phyloP scores from a whole-genome alignment of 2,888 invertebrate genomes.

The Rotaria macrura region DNA sequence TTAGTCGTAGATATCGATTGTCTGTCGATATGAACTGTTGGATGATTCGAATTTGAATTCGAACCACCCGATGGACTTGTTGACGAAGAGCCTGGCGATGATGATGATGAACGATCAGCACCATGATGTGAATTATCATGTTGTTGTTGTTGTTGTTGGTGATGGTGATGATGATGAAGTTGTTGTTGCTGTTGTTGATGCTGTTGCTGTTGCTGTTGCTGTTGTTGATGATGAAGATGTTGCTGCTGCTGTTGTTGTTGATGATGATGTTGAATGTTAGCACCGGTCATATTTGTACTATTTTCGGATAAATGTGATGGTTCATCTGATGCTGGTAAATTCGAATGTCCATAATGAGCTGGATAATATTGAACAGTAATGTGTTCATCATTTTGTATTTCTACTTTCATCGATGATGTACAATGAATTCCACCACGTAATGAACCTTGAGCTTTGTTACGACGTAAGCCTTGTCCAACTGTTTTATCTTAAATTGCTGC shows the following conservation, averaged over 20 bases:
- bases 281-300: background rate
- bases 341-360: slow-evolving; percentile 5
- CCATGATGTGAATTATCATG: background rate
- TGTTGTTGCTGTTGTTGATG: background rate
- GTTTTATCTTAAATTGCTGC: background rate
- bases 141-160: background rate
- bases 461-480: slow-evolving; percentile 12
- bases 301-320: background rate
- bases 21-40: background rate
- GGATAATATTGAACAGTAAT: slow-evolving; percentile 21
- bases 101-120: background rate
- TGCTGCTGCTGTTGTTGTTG: background rate
- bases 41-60: background rate
- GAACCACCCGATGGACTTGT: background rate
- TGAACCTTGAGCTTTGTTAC: slow-evolving; percentile 6
- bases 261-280: background rate
- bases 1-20: background rate
- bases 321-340: slow-evolving; percentile 1
- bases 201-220: background rate
- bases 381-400: slow-evolving; percentile 19
- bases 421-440: slow-evolving; percentile 9
- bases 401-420: slow-evolving; percentile 22
- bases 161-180: background rate
- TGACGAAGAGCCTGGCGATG: background rate
- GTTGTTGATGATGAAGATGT: too few species aligned